Conservation (phyloP, 2,113 vertebrate species). For the Apaloderma vittatum region DNA sequence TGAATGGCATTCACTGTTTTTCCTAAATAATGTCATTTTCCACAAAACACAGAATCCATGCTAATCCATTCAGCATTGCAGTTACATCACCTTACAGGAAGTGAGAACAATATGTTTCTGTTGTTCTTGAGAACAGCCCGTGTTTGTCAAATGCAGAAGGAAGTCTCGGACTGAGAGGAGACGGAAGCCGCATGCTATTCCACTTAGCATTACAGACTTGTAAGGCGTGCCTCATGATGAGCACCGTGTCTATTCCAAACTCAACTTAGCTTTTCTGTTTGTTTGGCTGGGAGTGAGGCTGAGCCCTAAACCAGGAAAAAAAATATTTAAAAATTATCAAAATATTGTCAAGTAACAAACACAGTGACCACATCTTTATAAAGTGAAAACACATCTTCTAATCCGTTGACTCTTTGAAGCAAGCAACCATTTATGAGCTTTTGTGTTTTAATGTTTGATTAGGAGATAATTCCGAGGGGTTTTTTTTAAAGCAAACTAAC, state of each 20-base stretch:
- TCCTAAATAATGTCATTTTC: conserved; percentile 45
- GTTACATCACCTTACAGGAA: conserved; percentile 61
- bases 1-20: not conserved
- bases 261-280: not conserved
- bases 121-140: conserved; percentile 29
- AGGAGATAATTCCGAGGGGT: not conserved
- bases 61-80: conserved; percentile 11
- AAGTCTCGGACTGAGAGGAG: conserved; percentile 24
- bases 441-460: not conserved
- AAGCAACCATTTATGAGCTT: not conserved
- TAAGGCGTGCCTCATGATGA: not conserved
- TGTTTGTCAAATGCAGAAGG: conserved; percentile 61
- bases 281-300: not conserved
- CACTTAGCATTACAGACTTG: conserved; percentile 7
- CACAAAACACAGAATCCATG: conserved; percentile 29
- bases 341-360: not conserved
- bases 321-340: not conserved
- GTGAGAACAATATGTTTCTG: conserved; percentile 65
- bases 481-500: not conserved
- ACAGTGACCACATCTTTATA: not conserved
- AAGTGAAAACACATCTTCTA: not conserved
- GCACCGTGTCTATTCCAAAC: not conserved
- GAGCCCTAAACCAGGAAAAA: not conserved
- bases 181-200: conserved; percentile 60
- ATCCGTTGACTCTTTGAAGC: not conserved